These are phyloP conservation scores for Chaetoderma sp. DNA, from an alignment of 2,888 invertebrate genomes.

Conservation along the genomic window DNA sequence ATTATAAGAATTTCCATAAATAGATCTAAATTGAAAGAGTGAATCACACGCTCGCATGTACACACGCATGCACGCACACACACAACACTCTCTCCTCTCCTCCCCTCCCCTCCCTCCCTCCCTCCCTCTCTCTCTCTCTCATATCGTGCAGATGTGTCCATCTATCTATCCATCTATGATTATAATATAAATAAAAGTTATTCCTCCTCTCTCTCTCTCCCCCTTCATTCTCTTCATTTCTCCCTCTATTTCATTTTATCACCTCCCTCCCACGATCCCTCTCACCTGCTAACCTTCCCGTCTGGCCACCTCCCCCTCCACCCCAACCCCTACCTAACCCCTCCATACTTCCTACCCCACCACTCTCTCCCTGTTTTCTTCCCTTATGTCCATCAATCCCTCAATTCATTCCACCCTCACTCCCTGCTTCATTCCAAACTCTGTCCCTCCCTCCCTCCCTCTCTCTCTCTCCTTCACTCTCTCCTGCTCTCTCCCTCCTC, in stretches of 20 bases:
- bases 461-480: no score
- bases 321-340: not conserved
- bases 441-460: not conserved
- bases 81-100: not conserved
- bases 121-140: no score
- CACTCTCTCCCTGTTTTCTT: not conserved
- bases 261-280: not conserved
- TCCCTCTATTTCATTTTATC: not conserved
- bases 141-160: no score
- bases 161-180: constrained; percentile 16
- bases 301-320: not conserved
- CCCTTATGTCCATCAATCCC: not conserved
- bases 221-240: not conserved
- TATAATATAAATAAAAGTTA: no score
- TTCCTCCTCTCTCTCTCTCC: constrained; percentile 22
- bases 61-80: no score
- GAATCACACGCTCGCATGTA: no score
- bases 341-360: not conserved
- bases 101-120: not conserved
- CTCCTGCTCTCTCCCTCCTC: no score
- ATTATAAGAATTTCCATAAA: no score
- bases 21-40: no score
- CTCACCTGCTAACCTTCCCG: not conserved
- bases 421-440: not conserved
- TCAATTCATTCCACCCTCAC: not conserved